phyloP scores from a whole-genome alignment of 2,797 vertebrate genomes.

The Microctenopoma stevenorrisi region DNA sequence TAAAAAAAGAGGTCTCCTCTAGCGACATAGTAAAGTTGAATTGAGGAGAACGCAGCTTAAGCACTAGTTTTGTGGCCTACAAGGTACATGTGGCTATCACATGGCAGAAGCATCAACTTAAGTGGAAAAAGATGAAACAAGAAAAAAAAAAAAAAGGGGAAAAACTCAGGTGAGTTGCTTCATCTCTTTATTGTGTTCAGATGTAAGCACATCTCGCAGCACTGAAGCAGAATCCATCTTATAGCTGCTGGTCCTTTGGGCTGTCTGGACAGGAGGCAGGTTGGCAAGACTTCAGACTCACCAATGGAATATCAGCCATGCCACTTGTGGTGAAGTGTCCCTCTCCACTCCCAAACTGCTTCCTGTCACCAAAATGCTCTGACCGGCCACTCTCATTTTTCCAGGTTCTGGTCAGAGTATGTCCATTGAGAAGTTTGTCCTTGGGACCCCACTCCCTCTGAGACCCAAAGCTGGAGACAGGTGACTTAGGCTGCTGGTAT shows the following conservation, averaged over 20 bases:
- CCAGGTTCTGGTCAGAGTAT: slow-evolving; percentile 97
- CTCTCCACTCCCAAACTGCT: slow-evolving; percentile 92
- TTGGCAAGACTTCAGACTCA: slow-evolving; percentile 97
- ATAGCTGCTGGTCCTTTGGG: slow-evolving; percentile 98
- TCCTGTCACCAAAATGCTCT: slow-evolving; percentile 95
- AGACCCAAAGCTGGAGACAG: slow-evolving; percentile 91
- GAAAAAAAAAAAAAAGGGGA: slow-evolving; percentile 45
- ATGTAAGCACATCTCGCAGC: slow-evolving; percentile 48
- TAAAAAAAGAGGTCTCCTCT: slow-evolving; percentile 72
- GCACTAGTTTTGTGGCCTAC: slow-evolving; percentile 91
- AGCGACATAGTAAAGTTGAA: slow-evolving; percentile 82
- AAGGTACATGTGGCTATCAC: slow-evolving; percentile 90
- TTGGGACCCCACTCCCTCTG: slow-evolving; percentile 96
- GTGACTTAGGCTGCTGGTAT: slow-evolving; percentile 95
- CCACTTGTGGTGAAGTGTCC: slow-evolving; percentile 92
- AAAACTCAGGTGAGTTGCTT: slow-evolving; percentile 51
- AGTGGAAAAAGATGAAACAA: slow-evolving; percentile 64
- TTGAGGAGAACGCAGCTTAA: slow-evolving; percentile 87
- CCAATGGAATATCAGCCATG: slow-evolving; percentile 96
- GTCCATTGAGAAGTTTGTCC: slow-evolving; percentile 98
- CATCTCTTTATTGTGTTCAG: slow-evolving; percentile 46
- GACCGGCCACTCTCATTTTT: slow-evolving; percentile 92
- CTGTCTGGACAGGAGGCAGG: slow-evolving; percentile 90
- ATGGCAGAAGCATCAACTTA: slow-evolving; percentile 90
- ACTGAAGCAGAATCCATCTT: slow-evolving; percentile 81